These are phyloP conservation scores for Mechanitis messenoides DNA, from an alignment of 2,888 invertebrate genomes.

Conservation along the genomic window DNA sequence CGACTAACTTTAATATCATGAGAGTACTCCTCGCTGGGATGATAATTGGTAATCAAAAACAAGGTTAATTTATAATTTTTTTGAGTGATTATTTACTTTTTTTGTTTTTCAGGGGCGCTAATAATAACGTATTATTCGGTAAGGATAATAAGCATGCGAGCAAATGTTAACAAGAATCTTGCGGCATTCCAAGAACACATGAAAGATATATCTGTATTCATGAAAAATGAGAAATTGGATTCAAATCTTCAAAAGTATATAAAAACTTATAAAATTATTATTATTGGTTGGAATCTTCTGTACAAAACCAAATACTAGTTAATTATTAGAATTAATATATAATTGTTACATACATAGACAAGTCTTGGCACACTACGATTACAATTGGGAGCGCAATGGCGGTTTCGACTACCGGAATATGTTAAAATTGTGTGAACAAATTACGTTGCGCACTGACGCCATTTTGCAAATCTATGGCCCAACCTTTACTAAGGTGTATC, in stretches of 20 bases:
- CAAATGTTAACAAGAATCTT: conserved; percentile 57
- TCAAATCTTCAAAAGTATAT: conserved; percentile 43
- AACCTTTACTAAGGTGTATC: conserved; percentile 51
- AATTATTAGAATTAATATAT: neutral
- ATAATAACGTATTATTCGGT: conserved; percentile 58
- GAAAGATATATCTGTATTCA: conserved; percentile 50
- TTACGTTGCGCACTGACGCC: conserved; percentile 58
- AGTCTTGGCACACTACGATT: conserved; percentile 50
- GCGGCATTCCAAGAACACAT: conserved; percentile 60
- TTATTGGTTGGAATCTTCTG: neutral
- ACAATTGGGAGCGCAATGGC: conserved; percentile 60
- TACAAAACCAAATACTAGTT: neutral
- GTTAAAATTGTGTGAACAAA: conserved; percentile 59
- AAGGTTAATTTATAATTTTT: neutral
- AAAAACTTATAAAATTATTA: neutral
- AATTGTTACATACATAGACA: conserved; percentile 37
- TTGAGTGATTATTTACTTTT: neutral
- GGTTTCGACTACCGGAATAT: conserved; percentile 55
- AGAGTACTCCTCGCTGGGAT: conserved; percentile 48
- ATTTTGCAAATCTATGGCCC: conserved; percentile 59
- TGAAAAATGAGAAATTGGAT: conserved; percentile 48
- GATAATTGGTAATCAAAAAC: conserved; percentile 40
- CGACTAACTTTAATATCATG: conserved; percentile 50
- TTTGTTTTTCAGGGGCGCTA: conserved; percentile 45
- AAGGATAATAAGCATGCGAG: conserved; percentile 58